These are phyloP conservation scores for Pampusana beccarii DNA, from an alignment of 2,113 vertebrate species.

Conservation along the genomic window DNA sequence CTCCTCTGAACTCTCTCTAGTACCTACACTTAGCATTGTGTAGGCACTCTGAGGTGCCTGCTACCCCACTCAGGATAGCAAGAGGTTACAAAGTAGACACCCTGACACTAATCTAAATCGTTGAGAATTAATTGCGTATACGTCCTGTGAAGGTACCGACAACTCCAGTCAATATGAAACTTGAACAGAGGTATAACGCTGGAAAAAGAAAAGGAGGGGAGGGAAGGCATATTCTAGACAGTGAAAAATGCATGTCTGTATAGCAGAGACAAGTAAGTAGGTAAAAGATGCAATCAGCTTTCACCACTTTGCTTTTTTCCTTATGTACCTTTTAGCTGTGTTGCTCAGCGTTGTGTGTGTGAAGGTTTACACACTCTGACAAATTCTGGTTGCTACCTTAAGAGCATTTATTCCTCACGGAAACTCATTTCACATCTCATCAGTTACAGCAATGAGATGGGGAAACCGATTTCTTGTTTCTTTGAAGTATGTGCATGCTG, in stretches of 20 bases:
- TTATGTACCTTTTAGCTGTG: not conserved
- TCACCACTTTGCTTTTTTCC: not conserved
- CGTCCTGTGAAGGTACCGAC: not conserved
- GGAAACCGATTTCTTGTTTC: constrained; percentile 33
- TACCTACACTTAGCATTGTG: too few relatives aligned
- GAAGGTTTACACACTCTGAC: constrained; percentile 11
- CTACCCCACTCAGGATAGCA: not conserved
- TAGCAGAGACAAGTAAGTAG: not conserved
- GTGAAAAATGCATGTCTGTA: not conserved
- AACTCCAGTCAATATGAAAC: not conserved
- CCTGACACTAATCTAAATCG: not conserved
- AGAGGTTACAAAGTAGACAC: not conserved
- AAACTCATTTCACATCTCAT: constrained; percentile 73
- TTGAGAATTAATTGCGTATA: not conserved
- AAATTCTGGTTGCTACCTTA: constrained; percentile 47
- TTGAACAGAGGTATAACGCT: not conserved
- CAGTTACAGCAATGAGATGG: constrained; percentile 24
- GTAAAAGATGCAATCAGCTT: not conserved
- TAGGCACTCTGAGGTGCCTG: not conserved
- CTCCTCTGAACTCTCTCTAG: too few relatives aligned
- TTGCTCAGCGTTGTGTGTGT: not conserved
- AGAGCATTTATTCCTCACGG: constrained; percentile 2
- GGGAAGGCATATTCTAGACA: not conserved
- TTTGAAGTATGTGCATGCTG: not conserved
- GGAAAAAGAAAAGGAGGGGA: not conserved